These are phyloP conservation scores for Lagorchestes hirsutus DNA, from an alignment of 2,797 vertebrate species.

Conservation along the genomic window DNA sequence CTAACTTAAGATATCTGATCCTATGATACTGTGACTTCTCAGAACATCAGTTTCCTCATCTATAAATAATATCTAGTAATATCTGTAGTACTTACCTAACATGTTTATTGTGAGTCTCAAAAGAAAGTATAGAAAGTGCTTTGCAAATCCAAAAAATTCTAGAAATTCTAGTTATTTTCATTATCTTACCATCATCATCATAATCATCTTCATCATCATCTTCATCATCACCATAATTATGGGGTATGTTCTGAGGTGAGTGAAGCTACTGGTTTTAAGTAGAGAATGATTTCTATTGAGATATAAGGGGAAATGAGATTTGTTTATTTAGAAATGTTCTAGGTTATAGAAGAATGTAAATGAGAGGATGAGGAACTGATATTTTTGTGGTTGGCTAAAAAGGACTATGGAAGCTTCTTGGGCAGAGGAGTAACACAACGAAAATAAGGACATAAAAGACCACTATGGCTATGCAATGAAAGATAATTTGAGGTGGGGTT, in stretches of 20 bases:
- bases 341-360: conserved; percentile 1
- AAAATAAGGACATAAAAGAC: not conserved
- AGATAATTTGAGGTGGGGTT: conserved; percentile 11
- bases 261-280: not conserved
- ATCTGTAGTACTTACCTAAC: not conserved
- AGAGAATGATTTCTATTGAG: not conserved
- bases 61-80: not conserved
- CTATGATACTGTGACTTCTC: not conserved
- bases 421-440: not conserved
- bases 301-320: not conserved
- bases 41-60: not conserved
- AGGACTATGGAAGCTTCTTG: not conserved
- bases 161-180: not conserved
- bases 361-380: conserved; percentile 7
- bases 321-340: not conserved
- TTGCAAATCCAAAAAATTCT: not conserved
- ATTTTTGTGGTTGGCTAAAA: not conserved
- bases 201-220: not conserved
- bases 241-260: not conserved
- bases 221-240: not conserved
- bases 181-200: not conserved
- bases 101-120: not conserved
- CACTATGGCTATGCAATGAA: not conserved
- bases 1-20: not conserved
- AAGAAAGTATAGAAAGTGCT: not conserved